Evolutionary conservation across 2,888 invertebrate species (phyloP).

Genomic region (Folsomia manolachei): DNA sequence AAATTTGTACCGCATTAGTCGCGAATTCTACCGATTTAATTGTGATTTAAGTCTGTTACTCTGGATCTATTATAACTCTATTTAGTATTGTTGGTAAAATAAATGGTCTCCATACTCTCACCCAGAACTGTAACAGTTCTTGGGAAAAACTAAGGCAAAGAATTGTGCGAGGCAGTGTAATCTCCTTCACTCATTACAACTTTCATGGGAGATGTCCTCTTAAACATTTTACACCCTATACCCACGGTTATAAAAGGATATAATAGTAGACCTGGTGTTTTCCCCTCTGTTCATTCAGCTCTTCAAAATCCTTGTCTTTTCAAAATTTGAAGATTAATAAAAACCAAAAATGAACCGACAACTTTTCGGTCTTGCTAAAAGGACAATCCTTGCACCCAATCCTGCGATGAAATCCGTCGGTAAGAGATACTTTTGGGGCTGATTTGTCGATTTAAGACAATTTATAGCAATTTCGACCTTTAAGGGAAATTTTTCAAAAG

Average conservation of each 20-base stretch:
- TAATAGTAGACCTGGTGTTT: not conserved
- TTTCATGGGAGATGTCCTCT: not conserved
- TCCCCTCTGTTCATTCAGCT: not conserved
- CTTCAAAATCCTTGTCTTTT: not conserved
- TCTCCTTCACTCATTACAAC: not conserved
- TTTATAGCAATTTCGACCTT: too few relatives aligned
- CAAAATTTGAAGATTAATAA: not conserved
- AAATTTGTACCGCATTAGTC: not conserved
- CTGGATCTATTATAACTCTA: too few relatives aligned
- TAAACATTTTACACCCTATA: not conserved
- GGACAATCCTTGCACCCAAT: constrained; percentile 21
- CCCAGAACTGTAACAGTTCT: too few relatives aligned
- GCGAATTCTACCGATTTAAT: not conserved
- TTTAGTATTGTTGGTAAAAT: too few relatives aligned
- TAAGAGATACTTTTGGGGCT: too few relatives aligned
- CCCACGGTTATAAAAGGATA: too few relatives aligned
- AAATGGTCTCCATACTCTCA: too few relatives aligned
- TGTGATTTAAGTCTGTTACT: not conserved
- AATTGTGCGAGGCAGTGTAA: not conserved
- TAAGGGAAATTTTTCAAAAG: too few relatives aligned
- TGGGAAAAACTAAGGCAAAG: too few relatives aligned
- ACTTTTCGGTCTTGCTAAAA: constrained; percentile 26
- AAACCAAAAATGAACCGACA: constrained; percentile 33
- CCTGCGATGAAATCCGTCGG: constrained; percentile 8
- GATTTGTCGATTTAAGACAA: too few relatives aligned